Base-by-base conservation (phyloP, 2,113 vertebrate genomes). In the Tapirus terrestris region DNA sequence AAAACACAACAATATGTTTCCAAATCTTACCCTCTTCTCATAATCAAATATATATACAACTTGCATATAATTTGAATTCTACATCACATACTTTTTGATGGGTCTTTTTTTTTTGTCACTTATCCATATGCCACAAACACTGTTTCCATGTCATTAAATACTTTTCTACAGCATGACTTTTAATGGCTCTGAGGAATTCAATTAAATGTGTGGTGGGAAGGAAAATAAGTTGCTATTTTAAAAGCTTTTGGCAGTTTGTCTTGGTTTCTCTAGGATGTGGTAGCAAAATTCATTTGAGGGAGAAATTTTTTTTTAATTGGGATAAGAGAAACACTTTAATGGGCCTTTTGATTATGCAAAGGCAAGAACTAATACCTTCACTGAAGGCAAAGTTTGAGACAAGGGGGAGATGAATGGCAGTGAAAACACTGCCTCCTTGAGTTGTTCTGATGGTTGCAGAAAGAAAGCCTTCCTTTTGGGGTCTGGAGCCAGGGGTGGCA, bases 101-200 rank as follows among this genome's bases (percentile, higher is more conserved):
- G 77, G 60, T 89, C 77, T 97, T 92, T 92, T 77, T 89, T 92
- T 85, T 88, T 81, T 89, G 73, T 96, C 82, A 92, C 94, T 97
- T 96, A 96, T 79, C 92, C 87, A 92, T 89, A 93, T 95, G 61
- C 92, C 89, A 89, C n/a, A 75, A 96, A 80, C 83, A 91, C 43
- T 91, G 61, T 97, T 96, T 96, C 92, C 63, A 70, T 95, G 86
- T 95, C 86, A 96, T 98, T 97, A 94, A 97, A 96, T 95, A 95
- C 82, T 97, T 94, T 83, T 94, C 94, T 96, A 79, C 67, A 89
- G 77, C 77, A 97, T 91, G 91, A 96, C 75, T 97, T 96, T 97
- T 91, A 96, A 97, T 96, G 82, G 68, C 61, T 83, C 75, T 88
- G 61, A 94, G 73, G 73, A 96, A 91, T 95, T 97, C 93, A 94